phyloP scores from a whole-genome alignment of 2,113 vertebrate species.

The Cololabis saira region DNA sequence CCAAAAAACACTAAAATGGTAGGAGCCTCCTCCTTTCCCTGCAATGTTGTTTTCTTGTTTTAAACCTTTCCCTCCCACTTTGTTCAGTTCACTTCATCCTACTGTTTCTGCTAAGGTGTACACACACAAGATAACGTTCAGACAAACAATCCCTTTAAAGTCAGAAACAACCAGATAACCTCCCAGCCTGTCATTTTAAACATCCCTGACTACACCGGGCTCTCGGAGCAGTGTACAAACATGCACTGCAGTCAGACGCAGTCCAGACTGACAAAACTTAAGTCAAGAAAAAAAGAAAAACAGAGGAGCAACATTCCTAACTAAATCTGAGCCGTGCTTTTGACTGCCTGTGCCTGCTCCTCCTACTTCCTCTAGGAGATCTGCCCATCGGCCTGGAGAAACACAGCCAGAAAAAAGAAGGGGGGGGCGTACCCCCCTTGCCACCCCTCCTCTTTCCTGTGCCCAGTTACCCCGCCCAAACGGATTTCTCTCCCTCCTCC shows the following conservation, averaged over 20 bases:
- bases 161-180: conserved; percentile 45
- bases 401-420: conserved; percentile 57
- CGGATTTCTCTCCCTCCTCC: conserved; percentile 76
- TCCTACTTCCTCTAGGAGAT: conserved; percentile 75
- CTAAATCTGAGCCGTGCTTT: conserved; percentile 70
- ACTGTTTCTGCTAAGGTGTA: conserved; percentile 73
- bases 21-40: too few species aligned
- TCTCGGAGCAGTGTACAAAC: conserved; percentile 16
- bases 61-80: conserved; percentile 3
- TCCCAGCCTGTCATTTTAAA: conserved; percentile 36
- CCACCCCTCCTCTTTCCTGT: conserved; percentile 36
- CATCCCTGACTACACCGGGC: conserved; percentile 42
- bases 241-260: conserved; percentile 42
- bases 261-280: conserved; percentile 48
- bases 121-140: conserved; percentile 27
- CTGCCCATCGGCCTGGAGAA: conserved; percentile 67
- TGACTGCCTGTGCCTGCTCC: conserved; percentile 64
- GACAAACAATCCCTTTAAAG: conserved; percentile 3
- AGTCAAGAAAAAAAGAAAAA: conserved; percentile 49
- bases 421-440: conserved; percentile 2
- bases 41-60: conserved; percentile 24
- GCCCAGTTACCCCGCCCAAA: conserved; percentile 66
- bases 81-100: conserved; percentile 56
- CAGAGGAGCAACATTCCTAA: conserved; percentile 78
- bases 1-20: too few species aligned